A percentile compares a stretch with the other conserved stretches of the same genome.
phyloP scores from a whole-genome alignment of 2,113 vertebrate species.

The Pachycephala philippinensis region DNA sequence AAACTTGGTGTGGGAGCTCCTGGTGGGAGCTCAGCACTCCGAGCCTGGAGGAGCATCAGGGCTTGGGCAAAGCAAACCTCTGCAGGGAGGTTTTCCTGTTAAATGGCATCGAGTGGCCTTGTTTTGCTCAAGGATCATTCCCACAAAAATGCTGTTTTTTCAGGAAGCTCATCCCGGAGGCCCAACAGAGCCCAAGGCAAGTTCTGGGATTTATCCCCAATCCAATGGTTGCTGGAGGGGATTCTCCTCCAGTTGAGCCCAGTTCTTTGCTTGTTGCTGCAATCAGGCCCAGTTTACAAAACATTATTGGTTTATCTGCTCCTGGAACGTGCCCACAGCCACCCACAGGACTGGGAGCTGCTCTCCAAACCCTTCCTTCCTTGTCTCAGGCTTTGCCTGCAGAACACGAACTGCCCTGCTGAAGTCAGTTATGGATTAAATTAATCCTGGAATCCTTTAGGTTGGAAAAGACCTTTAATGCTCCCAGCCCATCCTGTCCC shows the following conservation, averaged over 20 bases:
- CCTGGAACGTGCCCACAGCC: background rate
- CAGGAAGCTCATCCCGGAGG: background rate
- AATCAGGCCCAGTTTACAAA: background rate
- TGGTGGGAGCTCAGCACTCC: background rate
- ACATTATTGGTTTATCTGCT: background rate
- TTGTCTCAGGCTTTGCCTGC: background rate
- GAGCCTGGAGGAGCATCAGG: background rate
- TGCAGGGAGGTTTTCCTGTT: background rate
- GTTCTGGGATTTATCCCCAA: background rate
- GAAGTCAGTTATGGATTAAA: background rate
- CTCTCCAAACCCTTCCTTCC: background rate
- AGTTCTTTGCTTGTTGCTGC: background rate
- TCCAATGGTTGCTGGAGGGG: background rate
- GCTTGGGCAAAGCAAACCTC: background rate
- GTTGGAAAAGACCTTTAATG: background rate
- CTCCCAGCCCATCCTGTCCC: background rate
- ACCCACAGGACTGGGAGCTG: background rate
- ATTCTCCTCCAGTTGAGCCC: background rate
- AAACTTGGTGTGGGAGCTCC: background rate
- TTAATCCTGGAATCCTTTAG: background rate
- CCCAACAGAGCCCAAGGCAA: accelerated
- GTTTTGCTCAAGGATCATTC: accelerated
- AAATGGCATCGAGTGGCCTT: background rate
- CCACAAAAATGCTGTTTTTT: background rate
- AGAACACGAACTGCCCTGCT: background rate